phyloP scores from a whole-genome alignment of 30 jellyfish, hydroid and myxozoan species.

The Nemopilema nomurai region DNA sequence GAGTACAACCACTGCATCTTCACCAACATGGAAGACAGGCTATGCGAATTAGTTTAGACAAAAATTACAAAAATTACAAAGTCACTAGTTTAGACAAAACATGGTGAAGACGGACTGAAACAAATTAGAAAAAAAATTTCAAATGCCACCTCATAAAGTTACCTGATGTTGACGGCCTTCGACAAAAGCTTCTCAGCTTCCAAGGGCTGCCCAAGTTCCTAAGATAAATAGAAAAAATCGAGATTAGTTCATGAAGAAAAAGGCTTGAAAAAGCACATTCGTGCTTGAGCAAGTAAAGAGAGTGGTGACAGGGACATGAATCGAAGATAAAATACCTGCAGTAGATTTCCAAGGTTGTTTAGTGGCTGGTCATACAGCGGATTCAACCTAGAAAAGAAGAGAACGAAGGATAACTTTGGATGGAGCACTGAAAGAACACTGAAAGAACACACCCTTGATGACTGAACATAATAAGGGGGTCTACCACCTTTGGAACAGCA shows the following conservation, averaged over 20 bases:
- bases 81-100: no score
- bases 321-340: slow-evolving; percentile 55
- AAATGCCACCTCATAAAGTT: neutral
- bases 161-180: slow-evolving; percentile 60
- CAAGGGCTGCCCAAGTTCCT: slow-evolving; percentile 43
- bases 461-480: no score
- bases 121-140: neutral
- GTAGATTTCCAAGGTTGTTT: slow-evolving; percentile 84
- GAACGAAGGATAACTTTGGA: no score
- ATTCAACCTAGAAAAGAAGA: slow-evolving; percentile 52
- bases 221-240: neutral
- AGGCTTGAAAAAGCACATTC: neutral
- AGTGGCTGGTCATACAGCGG: slow-evolving; percentile 89
- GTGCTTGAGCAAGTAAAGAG: neutral
- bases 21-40: no score
- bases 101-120: no score
- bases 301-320: neutral
- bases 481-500: no score
- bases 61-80: no score
- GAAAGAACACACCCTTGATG: no score
- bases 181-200: slow-evolving; percentile 57
- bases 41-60: no score
- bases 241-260: neutral
- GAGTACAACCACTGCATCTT: no score
- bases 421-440: no score